Evolutionary conservation across 2,113 vertebrate genomes (phyloP).

Genomic region (Cyrtonyx montezumae): DNA sequence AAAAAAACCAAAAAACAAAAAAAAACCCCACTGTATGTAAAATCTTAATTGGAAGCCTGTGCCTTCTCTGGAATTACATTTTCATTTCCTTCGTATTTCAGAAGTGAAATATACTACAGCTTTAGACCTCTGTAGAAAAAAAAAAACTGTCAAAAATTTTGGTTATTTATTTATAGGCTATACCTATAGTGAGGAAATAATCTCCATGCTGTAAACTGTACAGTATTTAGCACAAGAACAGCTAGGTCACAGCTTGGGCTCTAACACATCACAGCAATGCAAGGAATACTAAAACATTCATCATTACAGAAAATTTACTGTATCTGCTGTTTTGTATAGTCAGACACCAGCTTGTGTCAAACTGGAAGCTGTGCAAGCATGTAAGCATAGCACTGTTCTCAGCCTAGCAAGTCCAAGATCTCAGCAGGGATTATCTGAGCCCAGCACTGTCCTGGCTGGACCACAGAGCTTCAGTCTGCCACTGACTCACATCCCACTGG

Average conservation of each 20-base stretch:
- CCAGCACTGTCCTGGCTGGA: background rate
- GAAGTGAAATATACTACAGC: background rate
- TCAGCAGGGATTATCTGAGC: background rate
- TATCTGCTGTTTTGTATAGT: background rate
- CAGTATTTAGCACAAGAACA: background rate
- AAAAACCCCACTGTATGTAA: accelerated
- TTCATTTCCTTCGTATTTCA: background rate
- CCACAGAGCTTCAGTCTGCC: background rate
- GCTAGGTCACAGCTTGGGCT: background rate
- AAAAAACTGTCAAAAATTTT: background rate
- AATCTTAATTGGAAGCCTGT: background rate
- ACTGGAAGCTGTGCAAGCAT: background rate
- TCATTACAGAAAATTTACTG: background rate
- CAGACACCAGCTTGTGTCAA: background rate
- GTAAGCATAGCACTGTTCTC: background rate
- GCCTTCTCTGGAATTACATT: background rate
- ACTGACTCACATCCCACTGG: background rate
- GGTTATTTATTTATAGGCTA: background rate
- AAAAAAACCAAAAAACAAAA: background rate
- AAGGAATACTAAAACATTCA: background rate
- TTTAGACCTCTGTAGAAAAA: background rate
- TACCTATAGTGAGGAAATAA: background rate
- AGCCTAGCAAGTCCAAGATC: background rate
- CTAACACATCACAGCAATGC: background rate
- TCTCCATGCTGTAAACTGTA: background rate